These are phyloP conservation scores for Altica lythri DNA, from an alignment of 2,888 invertebrate species.

Conservation along the genomic window DNA sequence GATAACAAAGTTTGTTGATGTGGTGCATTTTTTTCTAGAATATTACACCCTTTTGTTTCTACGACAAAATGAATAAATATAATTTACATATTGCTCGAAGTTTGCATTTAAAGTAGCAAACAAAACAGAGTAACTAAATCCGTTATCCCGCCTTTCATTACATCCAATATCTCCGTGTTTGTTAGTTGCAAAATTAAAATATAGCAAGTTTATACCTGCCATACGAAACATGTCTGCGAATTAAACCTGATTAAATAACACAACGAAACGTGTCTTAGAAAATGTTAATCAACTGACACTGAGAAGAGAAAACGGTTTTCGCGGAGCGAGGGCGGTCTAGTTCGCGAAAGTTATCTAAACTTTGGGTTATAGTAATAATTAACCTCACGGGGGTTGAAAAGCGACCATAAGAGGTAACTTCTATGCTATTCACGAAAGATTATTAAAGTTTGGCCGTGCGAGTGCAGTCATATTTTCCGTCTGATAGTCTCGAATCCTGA, in stretches of 20 bases:
- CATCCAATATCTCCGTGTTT: constrained; percentile 2
- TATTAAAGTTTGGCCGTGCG: constrained; percentile 37
- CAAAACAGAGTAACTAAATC: neutral
- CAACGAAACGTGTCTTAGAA: constrained; percentile 12
- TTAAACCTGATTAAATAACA: constrained; percentile 17
- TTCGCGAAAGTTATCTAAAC: constrained; percentile 28
- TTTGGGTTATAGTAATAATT: constrained; percentile 31
- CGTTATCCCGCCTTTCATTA: neutral
- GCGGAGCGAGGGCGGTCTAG: neutral
- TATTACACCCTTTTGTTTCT: too few species aligned
- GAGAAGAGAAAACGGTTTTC: constrained; percentile 12
- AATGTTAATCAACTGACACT: constrained; percentile 24
- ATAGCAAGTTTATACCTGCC: constrained; percentile 1
- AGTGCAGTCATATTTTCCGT: constrained; percentile 38
- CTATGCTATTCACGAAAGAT: constrained; percentile 39
- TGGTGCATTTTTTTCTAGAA: too few species aligned
- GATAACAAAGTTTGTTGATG: too few species aligned
- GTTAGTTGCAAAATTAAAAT: constrained; percentile 5
- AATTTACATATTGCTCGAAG: too few species aligned
- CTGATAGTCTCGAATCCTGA: constrained; percentile 35
- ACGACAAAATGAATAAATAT: too few species aligned
- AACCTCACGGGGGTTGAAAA: constrained; percentile 31
- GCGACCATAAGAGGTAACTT: constrained; percentile 36
- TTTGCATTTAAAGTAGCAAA: neutral
- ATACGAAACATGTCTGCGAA: constrained; percentile 7